Percentiles rank a stretch among this genome's conserved stretches.
phyloP scores from a whole-genome alignment of 1,140 invertebrate species.

The Solen grandis region DNA sequence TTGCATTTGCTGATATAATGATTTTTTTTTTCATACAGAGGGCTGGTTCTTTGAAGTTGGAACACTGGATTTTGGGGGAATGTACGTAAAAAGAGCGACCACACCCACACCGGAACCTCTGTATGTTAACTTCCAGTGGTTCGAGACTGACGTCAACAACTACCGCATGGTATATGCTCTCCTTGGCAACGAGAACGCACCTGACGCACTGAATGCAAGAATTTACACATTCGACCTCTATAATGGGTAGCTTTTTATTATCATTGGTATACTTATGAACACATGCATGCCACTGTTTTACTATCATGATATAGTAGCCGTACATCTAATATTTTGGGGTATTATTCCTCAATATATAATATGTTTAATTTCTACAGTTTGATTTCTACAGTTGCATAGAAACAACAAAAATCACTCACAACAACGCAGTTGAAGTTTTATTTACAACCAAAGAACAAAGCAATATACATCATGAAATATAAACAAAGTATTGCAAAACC shows the following conservation, averaged over 20 bases:
- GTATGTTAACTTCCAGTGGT: conserved; percentile 62
- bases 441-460: too few relatives aligned
- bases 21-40: too few relatives aligned
- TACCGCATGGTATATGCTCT: conserved; percentile 35
- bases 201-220: conserved; percentile 52
- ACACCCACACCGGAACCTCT: conserved; percentile 46
- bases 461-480: too few relatives aligned
- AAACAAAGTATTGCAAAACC: too few relatives aligned
- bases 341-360: neutral
- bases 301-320: neutral
- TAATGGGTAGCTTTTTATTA: conserved; percentile 31
- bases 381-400: too few relatives aligned
- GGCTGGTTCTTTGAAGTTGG: conserved; percentile 57
- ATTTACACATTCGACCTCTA: conserved; percentile 54
- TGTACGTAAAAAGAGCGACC: conserved; percentile 17
- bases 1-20: too few relatives aligned
- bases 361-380: too few relatives aligned
- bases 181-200: conserved; percentile 61
- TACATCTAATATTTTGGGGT: neutral
- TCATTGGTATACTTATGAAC: too few relatives aligned
- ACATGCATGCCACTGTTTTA: neutral
- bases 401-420: too few relatives aligned
- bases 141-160: conserved; percentile 43
- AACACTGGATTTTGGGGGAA: conserved; percentile 2
- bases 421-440: too few relatives aligned